Evolutionary conservation across 53 echinoderm and acorn worm genomes (phyloP), one percentile per base, ranked within the genome.

Genomic region (Actinopyga echinites): DNA sequence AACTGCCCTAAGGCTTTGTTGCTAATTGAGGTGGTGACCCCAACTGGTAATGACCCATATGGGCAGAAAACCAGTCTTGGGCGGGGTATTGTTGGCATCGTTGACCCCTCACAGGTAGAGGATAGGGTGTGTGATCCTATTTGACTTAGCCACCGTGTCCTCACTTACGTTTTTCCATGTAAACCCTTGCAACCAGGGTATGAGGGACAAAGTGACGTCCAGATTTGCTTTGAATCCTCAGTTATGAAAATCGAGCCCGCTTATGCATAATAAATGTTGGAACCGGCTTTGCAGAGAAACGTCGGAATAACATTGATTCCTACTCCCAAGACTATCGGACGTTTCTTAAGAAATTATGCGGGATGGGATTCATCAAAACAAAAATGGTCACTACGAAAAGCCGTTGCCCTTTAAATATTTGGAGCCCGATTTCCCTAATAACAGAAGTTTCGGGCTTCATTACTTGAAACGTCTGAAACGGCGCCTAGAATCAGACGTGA

Each of bases 1-100:
- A 84, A 88, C 21, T 88, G 88, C n/a, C 84, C 84, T 45, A 29
- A 78, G 12, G 89, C 85, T 30, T 80, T 89, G 21, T 69, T 85
- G 28, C 85, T 69, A 21, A 80, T 59, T 21, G 83, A 85, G 10
- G 81, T 81, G 24, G 69, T 89, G 43, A 26, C 82, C 8, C 74
- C 81, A 31, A 54, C 34, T 19, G 40, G 54, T 36, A 34, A 85
- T 53, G 85, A 44, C 11, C 90, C 90, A 2, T 90, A 75, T 86
- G 86, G 85, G 5, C 80, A 81, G 37, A 56, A 65, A 34, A 89
- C 84, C 19, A 65, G 63, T 56, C 57, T 89, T n/a, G 89, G 84
- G n/a, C 82, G 87, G 87, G 57, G 87, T 30, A 82, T 87, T 24
- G 65, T 87, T 31, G 82, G 87, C 19, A 84, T 83, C 31, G 86